Conservation (phyloP, 92 coral and sea anemone genomes). For the Umimayanthus kanabou region DNA sequence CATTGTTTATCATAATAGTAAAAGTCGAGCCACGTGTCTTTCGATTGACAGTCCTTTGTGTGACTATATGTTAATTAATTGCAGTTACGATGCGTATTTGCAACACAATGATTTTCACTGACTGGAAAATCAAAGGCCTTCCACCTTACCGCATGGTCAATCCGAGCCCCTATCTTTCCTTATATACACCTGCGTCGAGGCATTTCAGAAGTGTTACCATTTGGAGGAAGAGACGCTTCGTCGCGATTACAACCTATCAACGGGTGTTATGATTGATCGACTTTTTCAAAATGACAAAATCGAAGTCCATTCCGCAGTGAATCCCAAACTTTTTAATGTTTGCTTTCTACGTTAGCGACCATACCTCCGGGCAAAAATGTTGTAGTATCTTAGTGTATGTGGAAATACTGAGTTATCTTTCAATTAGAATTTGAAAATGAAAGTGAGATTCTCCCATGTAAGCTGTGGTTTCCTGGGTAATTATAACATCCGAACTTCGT, state of each 20-base stretch:
- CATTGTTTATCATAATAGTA: conserved; percentile 76
- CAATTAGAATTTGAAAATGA: conserved; percentile 38
- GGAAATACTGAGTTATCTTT: conserved; percentile 4
- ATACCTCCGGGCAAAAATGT: conserved; percentile 30
- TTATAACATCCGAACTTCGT: conserved; percentile 38
- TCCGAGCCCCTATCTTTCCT: not conserved
- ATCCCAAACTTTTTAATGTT: not conserved
- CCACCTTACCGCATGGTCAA: conserved; percentile 34
- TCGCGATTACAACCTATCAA: conserved; percentile 14
- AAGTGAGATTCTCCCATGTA: conserved; percentile 24
- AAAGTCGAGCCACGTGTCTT: conserved; percentile 86
- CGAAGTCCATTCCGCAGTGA: conserved; percentile 16
- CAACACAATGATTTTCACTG: conserved; percentile 71
- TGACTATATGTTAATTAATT: conserved; percentile 73
- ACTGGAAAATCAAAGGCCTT: conserved; percentile 54
- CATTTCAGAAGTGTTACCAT: conserved; percentile 8
- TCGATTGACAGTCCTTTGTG: conserved; percentile 91
- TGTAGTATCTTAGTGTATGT: conserved; percentile 8
- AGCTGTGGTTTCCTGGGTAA: conserved; percentile 36
- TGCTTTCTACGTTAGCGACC: conserved; percentile 20
- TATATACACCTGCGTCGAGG: conserved; percentile 10
- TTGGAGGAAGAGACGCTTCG: not conserved
- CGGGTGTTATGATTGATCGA: conserved; percentile 21
- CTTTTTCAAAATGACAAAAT: conserved; percentile 22
- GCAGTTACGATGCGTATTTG: conserved; percentile 73